phyloP scores from a whole-genome alignment of 1,140 invertebrate species.

The Calephelis nemesis region DNA sequence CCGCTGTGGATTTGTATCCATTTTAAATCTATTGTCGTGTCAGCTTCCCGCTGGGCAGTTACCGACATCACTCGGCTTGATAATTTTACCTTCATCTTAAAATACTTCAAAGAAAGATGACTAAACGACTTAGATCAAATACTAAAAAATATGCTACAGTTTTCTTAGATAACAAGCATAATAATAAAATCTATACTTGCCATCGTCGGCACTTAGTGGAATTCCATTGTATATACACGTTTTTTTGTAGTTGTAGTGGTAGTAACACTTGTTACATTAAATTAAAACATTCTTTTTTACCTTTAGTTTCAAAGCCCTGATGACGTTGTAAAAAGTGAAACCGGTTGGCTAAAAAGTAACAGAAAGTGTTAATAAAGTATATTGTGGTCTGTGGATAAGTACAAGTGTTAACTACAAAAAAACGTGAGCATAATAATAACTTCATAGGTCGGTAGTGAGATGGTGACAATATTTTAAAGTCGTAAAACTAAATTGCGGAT shows the following conservation, averaged over 20 bases:
- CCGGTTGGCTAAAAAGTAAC: too few species aligned
- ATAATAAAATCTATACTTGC: too few species aligned
- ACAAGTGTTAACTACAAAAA: not conserved
- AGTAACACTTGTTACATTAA: too few species aligned
- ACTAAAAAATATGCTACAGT: conserved; percentile 16
- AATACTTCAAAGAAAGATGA: conserved; percentile 14
- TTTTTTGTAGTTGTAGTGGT: too few species aligned
- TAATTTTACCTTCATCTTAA: conserved; percentile 37
- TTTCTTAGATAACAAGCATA: not conserved
- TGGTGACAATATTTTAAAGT: conserved; percentile 66
- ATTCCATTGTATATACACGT: too few species aligned
- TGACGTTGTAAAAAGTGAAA: too few species aligned
- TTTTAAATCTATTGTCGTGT: conserved; percentile 57
- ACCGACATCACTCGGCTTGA: conserved; percentile 47
- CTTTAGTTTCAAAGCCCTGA: not conserved
- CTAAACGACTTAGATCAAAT: conserved; percentile 13
- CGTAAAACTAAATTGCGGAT: conserved; percentile 37
- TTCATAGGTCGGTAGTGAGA: conserved; percentile 45
- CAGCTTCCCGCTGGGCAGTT: conserved; percentile 60
- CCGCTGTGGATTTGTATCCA: conserved; percentile 37
- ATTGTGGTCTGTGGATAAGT: too few species aligned
- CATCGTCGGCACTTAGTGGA: too few species aligned
- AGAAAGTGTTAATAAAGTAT: too few species aligned
- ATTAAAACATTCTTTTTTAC: too few species aligned
- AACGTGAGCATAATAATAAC: conserved; percentile 38